A percentile compares a stretch with the other conserved stretches of the same genome.
These are phyloP conservation scores for Clarias fuscus DNA, from an alignment of 2,797 vertebrate genomes.

Conservation along the genomic window DNA sequence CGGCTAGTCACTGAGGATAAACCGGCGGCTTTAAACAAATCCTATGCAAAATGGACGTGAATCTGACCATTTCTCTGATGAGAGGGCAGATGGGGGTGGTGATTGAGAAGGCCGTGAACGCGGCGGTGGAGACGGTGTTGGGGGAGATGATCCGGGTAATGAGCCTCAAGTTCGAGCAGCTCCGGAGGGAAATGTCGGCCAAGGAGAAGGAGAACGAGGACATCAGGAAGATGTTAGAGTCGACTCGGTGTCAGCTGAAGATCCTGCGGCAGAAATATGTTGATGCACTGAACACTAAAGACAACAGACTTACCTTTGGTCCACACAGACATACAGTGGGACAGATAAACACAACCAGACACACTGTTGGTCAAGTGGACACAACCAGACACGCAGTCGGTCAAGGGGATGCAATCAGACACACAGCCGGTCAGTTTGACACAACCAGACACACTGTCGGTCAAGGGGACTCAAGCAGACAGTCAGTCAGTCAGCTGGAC, in stretches of 20 bases:
- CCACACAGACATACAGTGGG: constrained; percentile 2
- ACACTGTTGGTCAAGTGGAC: neutral
- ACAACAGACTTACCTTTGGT: constrained; percentile 69
- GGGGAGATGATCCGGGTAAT: constrained; percentile 80
- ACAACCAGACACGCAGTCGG: neutral
- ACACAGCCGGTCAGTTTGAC: neutral
- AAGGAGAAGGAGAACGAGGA: constrained; percentile 78
- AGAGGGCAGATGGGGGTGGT: constrained; percentile 78
- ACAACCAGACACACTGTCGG: neutral
- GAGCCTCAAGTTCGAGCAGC: constrained; percentile 76
- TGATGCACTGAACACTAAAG: constrained; percentile 61
- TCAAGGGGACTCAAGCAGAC: neutral
- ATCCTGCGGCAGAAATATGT: constrained; percentile 62
- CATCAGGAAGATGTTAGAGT: constrained; percentile 73
- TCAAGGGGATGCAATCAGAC: neutral
- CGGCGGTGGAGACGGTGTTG: constrained; percentile 77
- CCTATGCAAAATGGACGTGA: constrained; percentile 71
- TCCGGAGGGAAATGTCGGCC: constrained; percentile 71
- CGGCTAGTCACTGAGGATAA: neutral
- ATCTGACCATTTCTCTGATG: constrained; percentile 77
- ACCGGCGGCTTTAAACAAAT: neutral
- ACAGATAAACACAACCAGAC: neutral
- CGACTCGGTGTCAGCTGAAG: constrained; percentile 62
- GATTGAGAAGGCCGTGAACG: constrained; percentile 77
- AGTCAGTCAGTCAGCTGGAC: neutral